These are phyloP conservation scores for Ectemnius lituratus DNA, from an alignment of 2,888 invertebrate genomes.

Conservation along the genomic window DNA sequence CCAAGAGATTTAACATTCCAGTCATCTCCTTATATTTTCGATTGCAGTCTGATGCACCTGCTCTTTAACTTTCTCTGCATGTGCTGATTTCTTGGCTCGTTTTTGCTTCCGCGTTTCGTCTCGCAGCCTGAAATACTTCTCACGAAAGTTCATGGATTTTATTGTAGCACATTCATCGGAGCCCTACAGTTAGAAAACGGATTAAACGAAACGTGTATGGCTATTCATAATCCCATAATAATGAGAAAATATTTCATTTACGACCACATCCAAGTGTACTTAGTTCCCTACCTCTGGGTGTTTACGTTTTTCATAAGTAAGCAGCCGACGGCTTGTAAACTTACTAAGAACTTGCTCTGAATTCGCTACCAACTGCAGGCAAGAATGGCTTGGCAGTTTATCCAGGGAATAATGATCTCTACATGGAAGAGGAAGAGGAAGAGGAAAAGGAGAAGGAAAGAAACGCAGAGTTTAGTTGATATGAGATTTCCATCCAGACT, in stretches of 20 bases:
- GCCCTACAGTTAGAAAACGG: slow-evolving; percentile 33
- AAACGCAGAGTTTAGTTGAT: too few relatives aligned
- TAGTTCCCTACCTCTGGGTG: slow-evolving; percentile 77
- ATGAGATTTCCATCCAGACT: too few relatives aligned
- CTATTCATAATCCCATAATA: not conserved
- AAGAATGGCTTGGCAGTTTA: slow-evolving; percentile 89
- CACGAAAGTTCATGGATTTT: slow-evolving; percentile 80
- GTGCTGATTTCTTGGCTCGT: slow-evolving; percentile 78
- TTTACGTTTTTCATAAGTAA: slow-evolving; percentile 90
- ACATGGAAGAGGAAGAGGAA: slow-evolving; percentile 58
- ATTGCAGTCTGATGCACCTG: slow-evolving; percentile 66
- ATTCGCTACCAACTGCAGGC: slow-evolving; percentile 87
- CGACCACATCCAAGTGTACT: not conserved
- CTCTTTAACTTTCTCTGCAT: slow-evolving; percentile 66
- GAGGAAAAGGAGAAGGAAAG: too few relatives aligned
- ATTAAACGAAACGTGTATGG: slow-evolving; percentile 8
- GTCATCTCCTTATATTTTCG: slow-evolving; percentile 64
- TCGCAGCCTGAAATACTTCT: slow-evolving; percentile 85
- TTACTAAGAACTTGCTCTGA: slow-evolving; percentile 93
- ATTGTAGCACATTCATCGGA: slow-evolving; percentile 65
- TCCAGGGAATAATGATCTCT: slow-evolving; percentile 86
- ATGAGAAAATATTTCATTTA: slow-evolving; percentile 1
- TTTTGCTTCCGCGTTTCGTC: slow-evolving; percentile 84
- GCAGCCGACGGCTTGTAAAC: slow-evolving; percentile 88
- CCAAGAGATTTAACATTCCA: not conserved